Percentiles rank a stretch among this genome's conserved stretches.
phyloP scores from a whole-genome alignment of 1,140 invertebrate genomes.

The Camponotus floridanus region DNA sequence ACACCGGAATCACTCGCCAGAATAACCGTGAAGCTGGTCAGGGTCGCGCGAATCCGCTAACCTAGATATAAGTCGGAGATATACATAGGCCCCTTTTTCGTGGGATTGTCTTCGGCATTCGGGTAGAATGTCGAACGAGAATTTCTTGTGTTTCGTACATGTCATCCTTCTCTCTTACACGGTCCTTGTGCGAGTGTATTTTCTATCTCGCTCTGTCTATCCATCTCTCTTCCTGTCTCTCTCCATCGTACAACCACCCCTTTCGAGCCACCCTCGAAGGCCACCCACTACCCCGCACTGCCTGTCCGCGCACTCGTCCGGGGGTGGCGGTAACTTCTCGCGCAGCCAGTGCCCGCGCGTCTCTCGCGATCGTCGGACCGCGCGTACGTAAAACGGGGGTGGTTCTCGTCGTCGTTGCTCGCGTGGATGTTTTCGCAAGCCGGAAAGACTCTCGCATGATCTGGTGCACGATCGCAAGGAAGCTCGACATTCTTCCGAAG shows the following conservation, averaged over 20 bases:
- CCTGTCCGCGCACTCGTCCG: slow-evolving; percentile 78
- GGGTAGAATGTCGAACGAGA: slow-evolving; percentile 23
- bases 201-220: not conserved
- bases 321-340: slow-evolving; percentile 77
- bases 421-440: slow-evolving; percentile 9
- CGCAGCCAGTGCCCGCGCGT: slow-evolving; percentile 85
- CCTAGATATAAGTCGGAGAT: slow-evolving; percentile 55
- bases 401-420: slow-evolving; percentile 59
- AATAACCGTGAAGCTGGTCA: slow-evolving; percentile 52
- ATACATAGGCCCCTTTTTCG: slow-evolving; percentile 34
- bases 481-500: not conserved
- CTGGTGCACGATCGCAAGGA: not conserved
- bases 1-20: no score
- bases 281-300: slow-evolving; percentile 72
- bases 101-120: slow-evolving; percentile 36
- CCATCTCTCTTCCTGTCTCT: slow-evolving; percentile 55
- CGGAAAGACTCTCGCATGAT: not conserved
- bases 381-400: slow-evolving; percentile 77
- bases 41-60: slow-evolving; percentile 69
- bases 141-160: slow-evolving; percentile 59
- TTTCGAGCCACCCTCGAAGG: slow-evolving; percentile 72
- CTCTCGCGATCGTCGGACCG: slow-evolving; percentile 85
- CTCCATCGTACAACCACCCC: slow-evolving; percentile 65
- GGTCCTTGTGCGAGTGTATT: no score
- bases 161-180: slow-evolving; percentile 21